These are phyloP conservation scores for Muscidifurax raptorellus DNA, from an alignment of 1,140 invertebrate species.

Conservation along the genomic window DNA sequence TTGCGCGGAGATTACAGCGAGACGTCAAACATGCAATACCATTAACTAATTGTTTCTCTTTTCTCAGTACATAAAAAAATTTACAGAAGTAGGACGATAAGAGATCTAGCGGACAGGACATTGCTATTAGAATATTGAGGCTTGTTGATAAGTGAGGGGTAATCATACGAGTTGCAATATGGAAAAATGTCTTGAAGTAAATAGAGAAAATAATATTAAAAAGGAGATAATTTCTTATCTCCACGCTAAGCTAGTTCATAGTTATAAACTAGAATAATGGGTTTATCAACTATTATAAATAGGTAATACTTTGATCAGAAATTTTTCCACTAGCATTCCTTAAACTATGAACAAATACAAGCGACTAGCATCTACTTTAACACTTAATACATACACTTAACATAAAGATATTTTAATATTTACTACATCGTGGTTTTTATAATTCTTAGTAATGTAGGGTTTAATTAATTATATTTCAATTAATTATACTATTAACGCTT, in stretches of 20 bases:
- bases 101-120: conserved; percentile 15
- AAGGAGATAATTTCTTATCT: too few relatives aligned
- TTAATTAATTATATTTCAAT: background rate
- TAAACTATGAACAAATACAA: conserved; percentile 25
- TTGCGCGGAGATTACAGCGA: background rate
- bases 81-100: background rate
- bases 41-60: conserved; percentile 11
- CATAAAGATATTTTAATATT: background rate
- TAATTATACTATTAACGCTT: background rate
- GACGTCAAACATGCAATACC: conserved; percentile 31
- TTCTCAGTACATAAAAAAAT: background rate
- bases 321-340: conserved; percentile 15
- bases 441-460: background rate
- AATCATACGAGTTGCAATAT: conserved; percentile 12
- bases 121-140: conserved; percentile 12
- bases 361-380: conserved; percentile 28
- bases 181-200: conserved; percentile 34
- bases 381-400: conserved; percentile 25
- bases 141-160: background rate
- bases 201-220: background rate
- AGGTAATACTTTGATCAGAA: conserved; percentile 10
- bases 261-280: background rate
- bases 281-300: background rate
- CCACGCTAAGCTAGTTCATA: background rate
- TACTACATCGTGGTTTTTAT: background rate